These are phyloP conservation scores for Myathropa florea DNA, from an alignment of 2,888 invertebrate genomes.

Conservation along the genomic window DNA sequence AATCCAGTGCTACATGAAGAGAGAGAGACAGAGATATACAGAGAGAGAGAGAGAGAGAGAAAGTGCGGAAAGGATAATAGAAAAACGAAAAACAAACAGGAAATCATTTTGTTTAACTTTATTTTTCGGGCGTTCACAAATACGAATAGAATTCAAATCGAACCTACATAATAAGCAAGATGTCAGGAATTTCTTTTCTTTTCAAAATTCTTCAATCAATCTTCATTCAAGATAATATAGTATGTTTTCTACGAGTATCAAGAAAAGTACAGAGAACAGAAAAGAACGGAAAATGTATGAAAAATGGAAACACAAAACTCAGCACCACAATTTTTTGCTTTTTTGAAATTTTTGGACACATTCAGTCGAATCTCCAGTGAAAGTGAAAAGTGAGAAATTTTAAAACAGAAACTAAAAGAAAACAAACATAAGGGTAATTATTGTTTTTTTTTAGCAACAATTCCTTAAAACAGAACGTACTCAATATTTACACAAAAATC, in stretches of 20 bases:
- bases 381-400: slow-evolving; percentile 18
- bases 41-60: not conserved
- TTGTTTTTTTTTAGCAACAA: not conserved
- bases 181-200: not conserved
- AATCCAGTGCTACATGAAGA: slow-evolving; percentile 66
- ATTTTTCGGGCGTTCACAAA: slow-evolving; percentile 47
- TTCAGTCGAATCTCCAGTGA: slow-evolving; percentile 26
- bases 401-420: slow-evolving; percentile 32
- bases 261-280: slow-evolving; percentile 5
- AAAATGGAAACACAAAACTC: slow-evolving; percentile 15
- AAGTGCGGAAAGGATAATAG: slow-evolving; percentile 38
- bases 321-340: slow-evolving; percentile 7
- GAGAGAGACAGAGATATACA: not conserved
- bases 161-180: slow-evolving; percentile 61
- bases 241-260: slow-evolving; percentile 14
- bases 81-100: slow-evolving; percentile 6
- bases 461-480: slow-evolving; percentile 55
- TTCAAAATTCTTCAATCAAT: slow-evolving; percentile 21
- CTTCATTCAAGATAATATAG: slow-evolving; percentile 34
- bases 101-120: not conserved
- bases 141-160: slow-evolving; percentile 39
- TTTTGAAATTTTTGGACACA: slow-evolving; percentile 19
- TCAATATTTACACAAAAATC: slow-evolving; percentile 58
- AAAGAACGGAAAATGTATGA: slow-evolving; percentile 2
- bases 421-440: slow-evolving; percentile 19